A percentile compares a stretch with the other conserved stretches of the same genome.
Evolutionary conservation across 1,140 invertebrate species (phyloP).

Genomic region (Drosophila nasuta): DNA sequence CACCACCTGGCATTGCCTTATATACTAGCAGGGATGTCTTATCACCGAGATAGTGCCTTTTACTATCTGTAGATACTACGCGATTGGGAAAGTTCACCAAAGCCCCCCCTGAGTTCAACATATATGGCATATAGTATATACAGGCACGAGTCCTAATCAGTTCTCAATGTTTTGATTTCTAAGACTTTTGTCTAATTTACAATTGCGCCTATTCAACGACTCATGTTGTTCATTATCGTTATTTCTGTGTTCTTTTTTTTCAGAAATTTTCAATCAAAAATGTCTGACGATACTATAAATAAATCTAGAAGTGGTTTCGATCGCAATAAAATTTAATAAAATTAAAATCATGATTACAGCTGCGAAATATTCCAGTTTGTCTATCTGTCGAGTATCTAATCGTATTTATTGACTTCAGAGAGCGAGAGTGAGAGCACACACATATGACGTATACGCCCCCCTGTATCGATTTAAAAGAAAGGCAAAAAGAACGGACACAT

Average conservation of each 20-base stretch:
- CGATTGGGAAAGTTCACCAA: background rate
- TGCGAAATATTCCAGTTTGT: slow-evolving; percentile 2
- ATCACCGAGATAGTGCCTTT: slow-evolving; percentile 19
- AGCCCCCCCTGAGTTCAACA: slow-evolving; percentile 21
- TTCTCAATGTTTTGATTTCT: slow-evolving; percentile 28
- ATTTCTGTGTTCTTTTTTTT: slow-evolving; percentile 13
- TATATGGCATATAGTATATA: background rate
- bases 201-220: slow-evolving; percentile 13
- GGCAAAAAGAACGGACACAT: slow-evolving; percentile 6
- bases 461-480: slow-evolving; percentile 24
- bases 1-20: background rate
- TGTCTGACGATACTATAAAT: slow-evolving; percentile 32
- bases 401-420: slow-evolving; percentile 6
- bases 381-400: background rate
- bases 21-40: slow-evolving; percentile 26
- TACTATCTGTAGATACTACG: slow-evolving; percentile 33
- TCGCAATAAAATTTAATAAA: slow-evolving; percentile 22
- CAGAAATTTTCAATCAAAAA: slow-evolving; percentile 31
- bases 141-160: slow-evolving; percentile 26
- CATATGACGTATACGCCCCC: background rate
- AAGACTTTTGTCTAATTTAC: slow-evolving; percentile 39
- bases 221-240: slow-evolving; percentile 35
- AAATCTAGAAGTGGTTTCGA: slow-evolving; percentile 23
- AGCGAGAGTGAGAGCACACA: no score
- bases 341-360: slow-evolving; percentile 22